Conservation (phyloP, 2,888 invertebrate species). For the Cistogaster globosa region DNA sequence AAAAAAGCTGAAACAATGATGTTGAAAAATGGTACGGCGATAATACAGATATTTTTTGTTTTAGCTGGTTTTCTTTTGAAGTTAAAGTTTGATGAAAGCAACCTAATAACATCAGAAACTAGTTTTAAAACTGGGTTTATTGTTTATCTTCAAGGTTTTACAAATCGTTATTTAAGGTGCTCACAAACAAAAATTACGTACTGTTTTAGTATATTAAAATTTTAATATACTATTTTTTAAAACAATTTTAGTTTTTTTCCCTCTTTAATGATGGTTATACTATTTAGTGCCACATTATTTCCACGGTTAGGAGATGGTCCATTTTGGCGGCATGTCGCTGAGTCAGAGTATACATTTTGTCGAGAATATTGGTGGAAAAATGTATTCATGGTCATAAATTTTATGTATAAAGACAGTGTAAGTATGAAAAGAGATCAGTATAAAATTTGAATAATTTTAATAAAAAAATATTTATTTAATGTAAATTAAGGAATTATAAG, state of each 20-base stretch:
- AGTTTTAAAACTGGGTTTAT: slow-evolving; percentile 65
- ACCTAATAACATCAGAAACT: slow-evolving; percentile 71
- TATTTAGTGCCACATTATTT: slow-evolving; percentile 80
- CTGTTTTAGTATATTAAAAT: no score
- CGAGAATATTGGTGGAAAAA: slow-evolving; percentile 82
- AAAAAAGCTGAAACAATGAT: slow-evolving; percentile 74
- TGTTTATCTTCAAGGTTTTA: slow-evolving; percentile 75
- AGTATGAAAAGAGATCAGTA: slow-evolving; percentile 28
- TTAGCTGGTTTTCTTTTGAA: slow-evolving; percentile 84
- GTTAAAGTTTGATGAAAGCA: slow-evolving; percentile 75
- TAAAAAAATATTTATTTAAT: no score
- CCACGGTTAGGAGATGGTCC: slow-evolving; percentile 82
- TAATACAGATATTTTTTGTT: slow-evolving; percentile 85
- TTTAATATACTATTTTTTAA: not conserved
- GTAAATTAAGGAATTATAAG: no score
- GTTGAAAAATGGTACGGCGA: slow-evolving; percentile 84
- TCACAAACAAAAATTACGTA: not conserved
- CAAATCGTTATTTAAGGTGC: slow-evolving; percentile 78
- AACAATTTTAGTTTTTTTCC: slow-evolving; percentile 75
- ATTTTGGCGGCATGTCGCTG: slow-evolving; percentile 80
- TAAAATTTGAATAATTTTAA: no score
- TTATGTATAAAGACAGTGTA: slow-evolving; percentile 77
- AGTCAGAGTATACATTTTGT: slow-evolving; percentile 80
- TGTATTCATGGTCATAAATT: slow-evolving; percentile 81
- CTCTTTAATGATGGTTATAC: slow-evolving; percentile 75